A percentile compares a stretch with the other conserved stretches of the same genome.
Conservation (phyloP, 2,797 vertebrate species). For the Cetoscarus ocellatus region DNA sequence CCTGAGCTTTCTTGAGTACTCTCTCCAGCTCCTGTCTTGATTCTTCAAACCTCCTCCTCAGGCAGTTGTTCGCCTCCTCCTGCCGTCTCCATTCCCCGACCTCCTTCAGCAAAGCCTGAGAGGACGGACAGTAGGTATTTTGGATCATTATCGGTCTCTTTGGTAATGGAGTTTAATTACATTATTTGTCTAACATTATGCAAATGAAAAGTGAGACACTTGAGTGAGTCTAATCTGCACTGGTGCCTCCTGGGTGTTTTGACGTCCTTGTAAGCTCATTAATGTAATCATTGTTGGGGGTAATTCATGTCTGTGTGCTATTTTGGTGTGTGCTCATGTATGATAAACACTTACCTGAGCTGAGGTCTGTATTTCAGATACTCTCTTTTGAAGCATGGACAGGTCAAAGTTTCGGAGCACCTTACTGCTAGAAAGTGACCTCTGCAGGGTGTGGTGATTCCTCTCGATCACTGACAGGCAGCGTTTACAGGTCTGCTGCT, state of each 20-base stretch:
- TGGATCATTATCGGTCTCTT: slow-evolving; percentile 39
- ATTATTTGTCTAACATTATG: slow-evolving; percentile 56
- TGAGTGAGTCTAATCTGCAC: slow-evolving; percentile 44
- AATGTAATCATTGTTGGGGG: slow-evolving; percentile 36
- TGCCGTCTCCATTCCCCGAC: slow-evolving; percentile 94
- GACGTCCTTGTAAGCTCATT: slow-evolving; percentile 59
- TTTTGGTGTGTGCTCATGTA: slow-evolving; percentile 3
- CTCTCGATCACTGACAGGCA: slow-evolving; percentile 90
- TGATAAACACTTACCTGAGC: slow-evolving; percentile 87
- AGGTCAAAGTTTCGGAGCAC: slow-evolving; percentile 89
- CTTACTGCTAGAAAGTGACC: slow-evolving; percentile 85
- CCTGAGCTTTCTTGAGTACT: slow-evolving; percentile 90
- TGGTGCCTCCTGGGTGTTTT: slow-evolving; percentile 49
- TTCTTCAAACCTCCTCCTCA: slow-evolving; percentile 98
- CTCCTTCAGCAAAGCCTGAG: slow-evolving; percentile 93
- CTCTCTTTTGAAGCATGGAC: slow-evolving; percentile 90
- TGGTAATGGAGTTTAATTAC: slow-evolving; percentile 52
- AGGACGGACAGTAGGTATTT: slow-evolving; percentile 24
- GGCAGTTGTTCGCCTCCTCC: slow-evolving; percentile 92
- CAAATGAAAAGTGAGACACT: slow-evolving; percentile 46
- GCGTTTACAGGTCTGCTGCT: slow-evolving; percentile 95
- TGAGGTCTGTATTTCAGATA: slow-evolving; percentile 88
- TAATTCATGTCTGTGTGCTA: slow-evolving; percentile 24
- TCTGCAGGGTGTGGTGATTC: slow-evolving; percentile 90
- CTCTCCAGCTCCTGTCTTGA: slow-evolving; percentile 95